phyloP scores from a whole-genome alignment of 2,888 invertebrate genomes.

The Kryphioiulus occultus region DNA sequence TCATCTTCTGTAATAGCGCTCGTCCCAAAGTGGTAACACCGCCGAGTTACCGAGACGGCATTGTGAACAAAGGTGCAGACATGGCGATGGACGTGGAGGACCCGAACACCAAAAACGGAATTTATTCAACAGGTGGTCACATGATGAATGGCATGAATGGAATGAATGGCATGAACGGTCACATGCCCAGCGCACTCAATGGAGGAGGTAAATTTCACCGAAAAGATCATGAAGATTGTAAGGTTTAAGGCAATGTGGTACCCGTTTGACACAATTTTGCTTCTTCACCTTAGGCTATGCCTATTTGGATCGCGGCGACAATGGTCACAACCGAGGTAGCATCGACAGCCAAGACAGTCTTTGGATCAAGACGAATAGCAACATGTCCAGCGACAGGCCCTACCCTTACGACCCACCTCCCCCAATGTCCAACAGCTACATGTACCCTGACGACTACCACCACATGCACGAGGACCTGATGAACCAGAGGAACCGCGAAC shows the following conservation, averaged over 20 bases:
- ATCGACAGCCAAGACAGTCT: conserved; percentile 93
- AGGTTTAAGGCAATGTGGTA: too few species aligned
- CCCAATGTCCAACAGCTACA: conserved; percentile 56
- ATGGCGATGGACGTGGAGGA: conserved; percentile 89
- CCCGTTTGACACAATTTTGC: not conserved
- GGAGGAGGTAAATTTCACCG: conserved; percentile 49
- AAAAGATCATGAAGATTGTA: not conserved
- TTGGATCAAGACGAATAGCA: conserved; percentile 90
- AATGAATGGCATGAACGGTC: conserved; percentile 54
- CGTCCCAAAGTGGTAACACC: conserved; percentile 64
- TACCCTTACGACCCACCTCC: conserved; percentile 54
- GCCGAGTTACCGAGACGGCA: conserved; percentile 84
- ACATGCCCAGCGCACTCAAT: conserved; percentile 50
- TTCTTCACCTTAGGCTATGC: conserved; percentile 50
- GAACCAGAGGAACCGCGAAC: conserved; percentile 57
- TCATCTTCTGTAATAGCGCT: conserved; percentile 59
- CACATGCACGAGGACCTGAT: conserved; percentile 57
- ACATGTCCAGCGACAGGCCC: conserved; percentile 59
- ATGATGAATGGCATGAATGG: conserved; percentile 55
- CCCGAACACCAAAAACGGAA: conserved; percentile 75
- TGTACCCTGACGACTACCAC: conserved; percentile 57
- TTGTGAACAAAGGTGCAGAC: conserved; percentile 91
- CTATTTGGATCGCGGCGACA: conserved; percentile 79
- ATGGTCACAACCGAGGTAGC: conserved; percentile 93
- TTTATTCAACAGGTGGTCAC: conserved; percentile 66